Evolutionary conservation across 2,797 vertebrate species (phyloP).

Genomic region (Catostomus latipinnis): DNA sequence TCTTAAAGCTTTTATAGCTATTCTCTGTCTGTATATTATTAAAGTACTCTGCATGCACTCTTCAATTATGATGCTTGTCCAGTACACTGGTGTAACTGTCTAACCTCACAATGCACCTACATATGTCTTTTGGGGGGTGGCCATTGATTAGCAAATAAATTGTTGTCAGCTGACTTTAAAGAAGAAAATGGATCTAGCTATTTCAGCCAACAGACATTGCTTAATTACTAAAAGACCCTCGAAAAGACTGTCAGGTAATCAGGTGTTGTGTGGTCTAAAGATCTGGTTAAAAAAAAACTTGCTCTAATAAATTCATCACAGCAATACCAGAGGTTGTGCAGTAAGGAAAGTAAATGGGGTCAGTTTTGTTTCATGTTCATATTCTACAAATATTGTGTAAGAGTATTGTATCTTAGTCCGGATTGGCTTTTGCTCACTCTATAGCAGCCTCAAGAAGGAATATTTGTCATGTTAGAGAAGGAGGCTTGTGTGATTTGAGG

Average conservation of each 20-base stretch:
- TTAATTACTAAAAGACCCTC: background rate
- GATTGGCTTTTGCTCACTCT: background rate
- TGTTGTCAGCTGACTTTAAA: constrained; percentile 65
- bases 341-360: too few relatives aligned
- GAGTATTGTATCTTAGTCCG: background rate
- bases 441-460: background rate
- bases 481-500: background rate
- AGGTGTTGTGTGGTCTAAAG: too few relatives aligned
- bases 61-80: background rate
- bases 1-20: background rate
- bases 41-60: background rate
- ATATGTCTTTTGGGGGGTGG: constrained; percentile 36
- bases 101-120: constrained; percentile 29
- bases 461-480: constrained; percentile 30
- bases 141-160: constrained; percentile 68
- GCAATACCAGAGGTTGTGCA: too few relatives aligned
- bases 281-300: background rate
- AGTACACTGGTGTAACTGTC: background rate
- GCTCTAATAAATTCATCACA: too few relatives aligned
- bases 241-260: background rate
- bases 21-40: constrained; percentile 9
- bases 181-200: constrained; percentile 63
- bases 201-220: constrained; percentile 67
- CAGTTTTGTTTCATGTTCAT: background rate
- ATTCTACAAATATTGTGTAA: constrained; percentile 15